Evolutionary conservation across 2,888 invertebrate species (phyloP).

Genomic region (Alloscopus bannaensis): DNA sequence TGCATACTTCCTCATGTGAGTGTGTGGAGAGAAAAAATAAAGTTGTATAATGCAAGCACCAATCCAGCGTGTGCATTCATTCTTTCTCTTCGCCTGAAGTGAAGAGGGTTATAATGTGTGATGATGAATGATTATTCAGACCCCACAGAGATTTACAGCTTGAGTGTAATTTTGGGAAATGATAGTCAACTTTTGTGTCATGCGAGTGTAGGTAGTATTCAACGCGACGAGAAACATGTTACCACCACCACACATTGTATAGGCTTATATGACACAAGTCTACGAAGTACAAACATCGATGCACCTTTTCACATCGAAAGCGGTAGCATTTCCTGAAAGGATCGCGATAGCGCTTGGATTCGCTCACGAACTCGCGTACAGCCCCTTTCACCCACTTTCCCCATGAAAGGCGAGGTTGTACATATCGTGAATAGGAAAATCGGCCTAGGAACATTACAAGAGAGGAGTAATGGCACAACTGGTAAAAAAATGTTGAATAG

Average conservation of each 20-base stretch:
- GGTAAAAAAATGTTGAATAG: too few species aligned
- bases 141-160: conserved; percentile 30
- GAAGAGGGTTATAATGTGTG: conserved; percentile 36
- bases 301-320: too few species aligned
- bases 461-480: too few species aligned
- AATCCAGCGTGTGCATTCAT: background rate
- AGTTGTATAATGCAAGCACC: background rate
- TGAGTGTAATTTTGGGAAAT: conserved; percentile 42
- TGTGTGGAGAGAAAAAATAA: background rate
- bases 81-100: background rate
- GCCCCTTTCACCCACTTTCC: too few species aligned
- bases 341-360: too few species aligned
- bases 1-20: conserved; percentile 3
- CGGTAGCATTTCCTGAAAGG: too few species aligned
- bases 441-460: too few species aligned
- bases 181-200: conserved; percentile 38
- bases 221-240: background rate
- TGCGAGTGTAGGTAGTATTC: background rate
- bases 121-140: conserved; percentile 58
- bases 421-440: too few species aligned
- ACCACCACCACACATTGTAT: background rate
- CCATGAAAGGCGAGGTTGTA: too few species aligned
- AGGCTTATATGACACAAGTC: too few species aligned
- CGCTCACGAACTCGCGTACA: too few species aligned
- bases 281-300: too few species aligned